Evolutionary conservation across 2,888 invertebrate genomes (phyloP).

Genomic region (Synanthedon formicaeformis): DNA sequence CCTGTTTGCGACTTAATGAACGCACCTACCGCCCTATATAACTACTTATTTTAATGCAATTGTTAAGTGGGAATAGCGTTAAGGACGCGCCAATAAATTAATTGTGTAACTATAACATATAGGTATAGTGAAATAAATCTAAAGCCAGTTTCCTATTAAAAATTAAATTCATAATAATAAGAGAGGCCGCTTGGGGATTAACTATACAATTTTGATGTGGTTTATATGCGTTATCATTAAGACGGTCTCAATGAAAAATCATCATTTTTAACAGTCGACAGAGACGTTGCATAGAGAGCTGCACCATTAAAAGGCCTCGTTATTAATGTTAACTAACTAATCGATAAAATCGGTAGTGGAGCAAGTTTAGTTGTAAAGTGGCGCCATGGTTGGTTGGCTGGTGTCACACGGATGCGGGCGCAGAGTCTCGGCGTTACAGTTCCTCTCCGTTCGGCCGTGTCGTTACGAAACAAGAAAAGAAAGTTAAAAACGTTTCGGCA

Average conservation of each 20-base stretch:
- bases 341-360: conserved; percentile 17
- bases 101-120: too few relatives aligned
- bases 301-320: conserved; percentile 4
- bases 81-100: too few relatives aligned
- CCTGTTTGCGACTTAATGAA: conserved; percentile 15
- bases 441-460: conserved; percentile 45
- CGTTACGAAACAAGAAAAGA: conserved; percentile 63
- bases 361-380: conserved; percentile 21
- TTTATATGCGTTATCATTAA: too few relatives aligned
- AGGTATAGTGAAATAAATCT: too few relatives aligned
- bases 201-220: too few relatives aligned
- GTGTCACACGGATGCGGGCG: conserved; percentile 15
- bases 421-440: conserved; percentile 26
- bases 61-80: too few relatives aligned
- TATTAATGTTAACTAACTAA: conserved; percentile 13
- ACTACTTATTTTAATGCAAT: conserved; percentile 13
- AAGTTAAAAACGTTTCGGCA: conserved; percentile 46
- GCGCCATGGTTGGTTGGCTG: conserved; percentile 15
- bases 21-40: conserved; percentile 19
- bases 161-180: too few relatives aligned
- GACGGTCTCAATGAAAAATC: too few relatives aligned
- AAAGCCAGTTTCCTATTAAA: too few relatives aligned
- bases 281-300: too few relatives aligned
- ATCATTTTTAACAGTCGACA: background rate
- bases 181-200: too few relatives aligned